Percentiles rank a stretch among this genome's conserved stretches.
Evolutionary conservation across 2,888 invertebrate genomes (phyloP).

Genomic region (Xestia sexstrigata): DNA sequence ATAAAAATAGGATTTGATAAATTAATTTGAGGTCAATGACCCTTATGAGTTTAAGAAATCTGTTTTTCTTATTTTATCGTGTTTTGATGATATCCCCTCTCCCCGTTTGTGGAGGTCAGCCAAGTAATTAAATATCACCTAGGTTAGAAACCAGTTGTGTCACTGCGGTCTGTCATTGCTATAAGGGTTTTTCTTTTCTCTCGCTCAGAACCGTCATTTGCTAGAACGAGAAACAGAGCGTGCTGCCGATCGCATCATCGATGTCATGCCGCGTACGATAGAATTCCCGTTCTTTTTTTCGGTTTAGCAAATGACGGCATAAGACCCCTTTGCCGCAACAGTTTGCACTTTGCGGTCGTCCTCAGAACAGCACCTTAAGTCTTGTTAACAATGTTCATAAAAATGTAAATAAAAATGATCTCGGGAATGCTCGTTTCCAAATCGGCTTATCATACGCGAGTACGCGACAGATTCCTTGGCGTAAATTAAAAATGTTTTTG

Average conservation of each 20-base stretch:
- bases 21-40: no score
- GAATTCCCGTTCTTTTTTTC: background rate
- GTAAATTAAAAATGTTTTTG: constrained; percentile 57
- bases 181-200: no score
- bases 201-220: no score
- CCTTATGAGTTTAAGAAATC: no score
- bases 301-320: background rate
- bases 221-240: background rate
- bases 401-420: constrained; percentile 57
- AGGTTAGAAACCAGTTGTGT: background rate
- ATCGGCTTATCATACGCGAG: constrained; percentile 53
- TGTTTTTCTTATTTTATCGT: background rate
- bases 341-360: background rate
- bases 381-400: constrained; percentile 51
- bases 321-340: background rate
- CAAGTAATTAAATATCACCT: background rate
- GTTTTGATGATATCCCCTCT: background rate
- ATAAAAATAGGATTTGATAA: background rate
- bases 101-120: background rate
- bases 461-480: constrained; percentile 38
- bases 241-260: background rate
- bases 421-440: constrained; percentile 43
- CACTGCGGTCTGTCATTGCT: background rate
- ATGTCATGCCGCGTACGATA: background rate
- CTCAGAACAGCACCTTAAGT: background rate